Conservation (phyloP, 1,140 invertebrate genomes). For the Drosophila pseudoobscura region DNA sequence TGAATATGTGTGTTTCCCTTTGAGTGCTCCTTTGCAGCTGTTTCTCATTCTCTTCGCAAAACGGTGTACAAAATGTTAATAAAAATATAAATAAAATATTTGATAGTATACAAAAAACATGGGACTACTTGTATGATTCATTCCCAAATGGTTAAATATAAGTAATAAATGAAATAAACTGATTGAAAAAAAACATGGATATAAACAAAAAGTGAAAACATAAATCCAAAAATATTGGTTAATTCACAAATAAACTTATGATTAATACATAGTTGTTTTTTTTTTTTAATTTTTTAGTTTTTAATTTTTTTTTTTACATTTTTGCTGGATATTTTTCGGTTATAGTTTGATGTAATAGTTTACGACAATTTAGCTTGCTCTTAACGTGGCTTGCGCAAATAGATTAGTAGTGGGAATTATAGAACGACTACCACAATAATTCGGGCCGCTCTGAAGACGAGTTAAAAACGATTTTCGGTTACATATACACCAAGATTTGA, state of each 20-base stretch:
- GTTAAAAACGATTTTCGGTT: conserved; percentile 51
- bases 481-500: conserved; percentile 23
- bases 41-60: conserved; percentile 17
- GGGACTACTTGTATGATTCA: conserved; percentile 42
- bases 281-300: conserved; percentile 46
- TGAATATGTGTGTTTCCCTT: conserved; percentile 58
- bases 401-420: conserved; percentile 43
- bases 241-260: conserved; percentile 67
- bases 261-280: conserved; percentile 49
- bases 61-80: conserved; percentile 52
- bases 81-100: conserved; percentile 52
- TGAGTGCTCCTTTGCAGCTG: conserved; percentile 28
- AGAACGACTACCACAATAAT: conserved; percentile 49
- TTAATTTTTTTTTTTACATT: conserved; percentile 46
- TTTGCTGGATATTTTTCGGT: conserved; percentile 43
- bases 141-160: conserved; percentile 24
- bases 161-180: conserved; percentile 22
- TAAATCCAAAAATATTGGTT: conserved; percentile 58
- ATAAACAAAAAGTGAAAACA: conserved; percentile 44
- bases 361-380: conserved; percentile 67
- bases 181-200: conserved; percentile 17
- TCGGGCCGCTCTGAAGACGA: conserved; percentile 32
- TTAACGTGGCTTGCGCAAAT: conserved; percentile 67
- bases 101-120: conserved; percentile 36
- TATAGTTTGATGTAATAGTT: conserved; percentile 62